These are phyloP conservation scores for Bradysia coprophila DNA, from an alignment of 1,140 invertebrate genomes.

Conservation along the genomic window DNA sequence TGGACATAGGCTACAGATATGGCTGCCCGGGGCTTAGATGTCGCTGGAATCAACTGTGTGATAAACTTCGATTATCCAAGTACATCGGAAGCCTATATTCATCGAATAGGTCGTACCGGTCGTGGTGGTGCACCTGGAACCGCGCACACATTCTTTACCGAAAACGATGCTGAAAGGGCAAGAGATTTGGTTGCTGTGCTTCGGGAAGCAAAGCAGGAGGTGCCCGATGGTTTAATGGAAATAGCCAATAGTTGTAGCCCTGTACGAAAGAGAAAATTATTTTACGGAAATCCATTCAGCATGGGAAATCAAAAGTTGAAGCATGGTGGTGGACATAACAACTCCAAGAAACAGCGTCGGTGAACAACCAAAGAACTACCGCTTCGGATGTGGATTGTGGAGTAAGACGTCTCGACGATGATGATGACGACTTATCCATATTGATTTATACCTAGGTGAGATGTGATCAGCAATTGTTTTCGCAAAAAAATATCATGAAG, in stretches of 20 bases:
- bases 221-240: conserved; percentile 33
- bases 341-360: conserved; percentile 18
- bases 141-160: conserved; percentile 97
- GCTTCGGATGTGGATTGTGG: no score
- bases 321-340: conserved; percentile 28
- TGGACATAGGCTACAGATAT: conserved; percentile 99
- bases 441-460: no score
- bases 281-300: no score
- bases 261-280: no score
- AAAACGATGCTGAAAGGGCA: conserved; percentile 75
- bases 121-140: conserved; percentile 82
- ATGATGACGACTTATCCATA: no score
- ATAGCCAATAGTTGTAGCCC: conserved; percentile 25
- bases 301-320: no score
- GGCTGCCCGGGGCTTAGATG: conserved; percentile 91
- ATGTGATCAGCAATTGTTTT: no score
- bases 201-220: conserved; percentile 65
- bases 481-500: no score
- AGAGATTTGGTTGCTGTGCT: conserved; percentile 81
- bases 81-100: conserved; percentile 97
- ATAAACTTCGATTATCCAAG: conserved; percentile 99
- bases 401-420: no score
- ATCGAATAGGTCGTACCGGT: conserved; percentile 94
- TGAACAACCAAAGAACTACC: conserved; percentile 15
- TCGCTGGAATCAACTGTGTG: conserved; percentile 98